Conservation (phyloP, 1,140 invertebrate species). For the Aphelenchoides fujianensis region DNA sequence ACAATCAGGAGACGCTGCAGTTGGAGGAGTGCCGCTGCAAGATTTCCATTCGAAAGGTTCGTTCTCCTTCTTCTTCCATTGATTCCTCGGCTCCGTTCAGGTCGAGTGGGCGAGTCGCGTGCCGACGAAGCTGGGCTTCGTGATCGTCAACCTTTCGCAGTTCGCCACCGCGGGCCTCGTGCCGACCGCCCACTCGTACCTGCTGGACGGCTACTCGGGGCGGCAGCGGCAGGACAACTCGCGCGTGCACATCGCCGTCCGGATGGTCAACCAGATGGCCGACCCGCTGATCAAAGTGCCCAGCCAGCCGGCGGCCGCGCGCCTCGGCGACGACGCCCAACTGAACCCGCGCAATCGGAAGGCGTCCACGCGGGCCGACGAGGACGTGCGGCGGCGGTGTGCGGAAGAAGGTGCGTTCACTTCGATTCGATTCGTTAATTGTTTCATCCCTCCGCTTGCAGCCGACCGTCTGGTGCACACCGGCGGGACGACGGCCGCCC, state of each 20-base stretch:
- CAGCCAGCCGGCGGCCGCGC: background rate
- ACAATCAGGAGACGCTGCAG: slow-evolving; percentile 85
- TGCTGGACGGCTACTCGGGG: slow-evolving; percentile 84
- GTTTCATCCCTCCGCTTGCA: background rate
- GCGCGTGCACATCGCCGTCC: slow-evolving; percentile 30
- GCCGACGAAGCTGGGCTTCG: slow-evolving; percentile 92
- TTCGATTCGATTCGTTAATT: background rate
- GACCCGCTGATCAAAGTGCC: slow-evolving; percentile 42
- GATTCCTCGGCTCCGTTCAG: slow-evolving; percentile 64
- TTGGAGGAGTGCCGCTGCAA: slow-evolving; percentile 84
- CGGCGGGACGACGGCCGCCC: background rate
- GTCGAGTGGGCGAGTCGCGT: slow-evolving; percentile 80
- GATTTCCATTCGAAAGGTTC: slow-evolving; percentile 87
- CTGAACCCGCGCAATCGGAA: slow-evolving; percentile 16
- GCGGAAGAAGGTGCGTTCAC: background rate
- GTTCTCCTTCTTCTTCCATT: background rate
- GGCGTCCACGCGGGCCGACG: background rate
- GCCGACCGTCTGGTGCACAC: background rate
- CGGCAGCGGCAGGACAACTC: slow-evolving; percentile 86
- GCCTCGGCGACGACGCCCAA: background rate
- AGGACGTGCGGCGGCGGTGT: slow-evolving; percentile 14
- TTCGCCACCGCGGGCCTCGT: slow-evolving; percentile 86
- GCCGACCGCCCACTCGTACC: slow-evolving; percentile 71
- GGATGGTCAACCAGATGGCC: slow-evolving; percentile 36
- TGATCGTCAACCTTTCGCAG: slow-evolving; percentile 90